Conservation (phyloP, 1,140 invertebrate genomes). For the Cepaea nemoralis region DNA sequence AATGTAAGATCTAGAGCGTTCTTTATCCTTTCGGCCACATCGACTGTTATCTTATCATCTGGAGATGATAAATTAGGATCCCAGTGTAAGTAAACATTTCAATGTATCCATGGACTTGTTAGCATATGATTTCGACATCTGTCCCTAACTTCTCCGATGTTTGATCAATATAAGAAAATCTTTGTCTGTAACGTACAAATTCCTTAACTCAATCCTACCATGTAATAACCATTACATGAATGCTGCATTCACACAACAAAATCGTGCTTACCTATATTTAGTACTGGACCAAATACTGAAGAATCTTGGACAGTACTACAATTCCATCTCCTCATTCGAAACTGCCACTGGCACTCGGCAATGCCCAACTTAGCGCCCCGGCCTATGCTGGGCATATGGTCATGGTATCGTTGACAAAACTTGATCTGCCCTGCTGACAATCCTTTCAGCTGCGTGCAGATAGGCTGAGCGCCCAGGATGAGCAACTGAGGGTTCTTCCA, state of each 20-base stretch:
- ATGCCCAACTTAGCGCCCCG: constrained; percentile 70
- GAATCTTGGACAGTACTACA: constrained; percentile 68
- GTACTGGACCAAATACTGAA: constrained; percentile 69
- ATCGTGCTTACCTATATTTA: constrained; percentile 70
- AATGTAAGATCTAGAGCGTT: no score
- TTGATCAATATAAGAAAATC: no score
- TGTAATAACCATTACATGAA: no score
- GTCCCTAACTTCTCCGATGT: no score
- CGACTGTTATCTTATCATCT: no score
- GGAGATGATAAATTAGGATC: no score
- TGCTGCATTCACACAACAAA: background rate
- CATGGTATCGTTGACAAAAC: constrained; percentile 64
- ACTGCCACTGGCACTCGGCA: constrained; percentile 71
- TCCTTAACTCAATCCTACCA: no score
- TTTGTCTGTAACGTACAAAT: no score
- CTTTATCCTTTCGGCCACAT: no score
- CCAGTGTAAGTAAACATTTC: no score
- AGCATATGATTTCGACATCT: no score
- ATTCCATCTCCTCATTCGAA: constrained; percentile 70
- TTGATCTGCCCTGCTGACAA: constrained; percentile 66
- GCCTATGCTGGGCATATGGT: constrained; percentile 71
- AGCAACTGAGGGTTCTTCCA: constrained; percentile 73
- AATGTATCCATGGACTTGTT: no score
- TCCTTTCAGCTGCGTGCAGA: constrained; percentile 75
- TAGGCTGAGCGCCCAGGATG: constrained; percentile 72